A percentile compares a stretch with the other conserved stretches of the same genome.
Evolutionary conservation across 1,140 invertebrate genomes (phyloP).

Genomic region (Neocloeon triangulifer): DNA sequence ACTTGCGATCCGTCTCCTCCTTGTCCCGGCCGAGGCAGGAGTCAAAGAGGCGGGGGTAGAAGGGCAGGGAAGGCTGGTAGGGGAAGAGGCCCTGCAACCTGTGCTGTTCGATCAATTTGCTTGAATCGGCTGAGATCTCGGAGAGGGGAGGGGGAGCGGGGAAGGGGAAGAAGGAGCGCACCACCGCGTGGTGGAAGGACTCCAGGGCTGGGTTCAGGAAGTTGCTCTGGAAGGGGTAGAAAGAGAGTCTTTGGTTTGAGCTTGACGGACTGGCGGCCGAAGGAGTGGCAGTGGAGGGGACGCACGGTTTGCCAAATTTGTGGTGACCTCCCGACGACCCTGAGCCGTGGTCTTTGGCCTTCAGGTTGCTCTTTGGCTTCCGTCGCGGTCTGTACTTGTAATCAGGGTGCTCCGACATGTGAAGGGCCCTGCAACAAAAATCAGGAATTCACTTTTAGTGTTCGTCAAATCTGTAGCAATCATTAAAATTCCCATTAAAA

Average conservation of each 20-base stretch:
- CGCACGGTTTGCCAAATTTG: not conserved
- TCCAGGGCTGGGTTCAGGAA: not conserved
- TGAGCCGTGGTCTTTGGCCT: conserved; percentile 32
- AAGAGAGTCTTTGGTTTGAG: conserved; percentile 28
- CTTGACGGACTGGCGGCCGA: conserved; percentile 24
- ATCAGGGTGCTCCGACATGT: conserved; percentile 94
- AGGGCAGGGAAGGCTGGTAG: conserved; percentile 6
- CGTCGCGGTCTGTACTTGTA: conserved; percentile 83
- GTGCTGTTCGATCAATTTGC: not conserved
- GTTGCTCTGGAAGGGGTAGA: conserved; percentile 23
- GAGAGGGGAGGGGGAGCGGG: conserved; percentile 8
- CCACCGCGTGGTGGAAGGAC: conserved; percentile 3
- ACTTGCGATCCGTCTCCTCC: not conserved
- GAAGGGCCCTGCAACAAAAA: conserved; percentile 61
- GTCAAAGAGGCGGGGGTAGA: conserved; percentile 11
- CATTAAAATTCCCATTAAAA: no score
- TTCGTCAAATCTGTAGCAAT: no score
- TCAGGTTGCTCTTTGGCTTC: conserved; percentile 56
- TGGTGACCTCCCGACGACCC: not conserved
- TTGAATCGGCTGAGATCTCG: not conserved
- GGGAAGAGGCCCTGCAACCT: conserved; percentile 5
- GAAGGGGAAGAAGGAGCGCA: conserved; percentile 10
- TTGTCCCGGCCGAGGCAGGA: conserved; percentile 14
- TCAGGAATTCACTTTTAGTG: conserved; percentile 6
- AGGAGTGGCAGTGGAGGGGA: conserved; percentile 13